Evolutionary conservation across 2,888 invertebrate genomes (phyloP).

Genomic region (Acronicta alni): DNA sequence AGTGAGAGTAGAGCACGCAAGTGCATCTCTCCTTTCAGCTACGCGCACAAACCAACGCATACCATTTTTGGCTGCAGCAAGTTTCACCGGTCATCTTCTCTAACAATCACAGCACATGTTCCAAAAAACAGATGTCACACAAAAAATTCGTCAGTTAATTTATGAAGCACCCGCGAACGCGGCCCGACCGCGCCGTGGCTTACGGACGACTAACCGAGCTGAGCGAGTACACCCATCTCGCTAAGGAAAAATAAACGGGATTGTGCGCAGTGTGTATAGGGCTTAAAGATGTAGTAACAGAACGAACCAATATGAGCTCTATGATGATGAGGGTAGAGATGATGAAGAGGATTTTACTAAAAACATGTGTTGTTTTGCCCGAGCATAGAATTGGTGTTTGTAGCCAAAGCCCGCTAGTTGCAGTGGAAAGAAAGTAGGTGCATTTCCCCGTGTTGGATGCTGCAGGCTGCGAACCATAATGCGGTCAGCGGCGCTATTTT

Average conservation of each 20-base stretch:
- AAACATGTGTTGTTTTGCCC: conserved; percentile 65
- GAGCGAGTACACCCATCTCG: conserved; percentile 62
- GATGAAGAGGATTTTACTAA: conserved; percentile 25
- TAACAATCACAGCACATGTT: conserved; percentile 80
- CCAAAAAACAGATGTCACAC: conserved; percentile 65
- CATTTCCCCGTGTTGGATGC: conserved; percentile 81
- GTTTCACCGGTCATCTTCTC: conserved; percentile 82
- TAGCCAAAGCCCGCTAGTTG: conserved; percentile 75
- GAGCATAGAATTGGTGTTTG: conserved; percentile 56
- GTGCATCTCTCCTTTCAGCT: conserved; percentile 81
- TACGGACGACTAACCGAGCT: conserved; percentile 72
- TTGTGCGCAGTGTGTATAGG: conserved; percentile 69
- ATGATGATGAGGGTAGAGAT: conserved; percentile 37
- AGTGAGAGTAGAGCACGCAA: conserved; percentile 75
- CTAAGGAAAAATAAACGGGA: conserved; percentile 77
- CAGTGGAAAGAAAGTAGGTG: conserved; percentile 86
- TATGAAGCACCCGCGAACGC: conserved; percentile 56
- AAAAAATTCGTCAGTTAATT: conserved; percentile 39
- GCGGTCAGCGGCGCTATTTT: conserved; percentile 74
- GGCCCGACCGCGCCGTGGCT: conserved; percentile 65
- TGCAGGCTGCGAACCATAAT: conserved; percentile 73
- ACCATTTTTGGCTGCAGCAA: conserved; percentile 78
- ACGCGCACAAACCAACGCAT: conserved; percentile 76
- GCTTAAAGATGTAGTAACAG: conserved; percentile 64
- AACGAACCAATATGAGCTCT: conserved; percentile 62